Conservation (phyloP, 2,888 invertebrate species). For the Galeopsomyia nigrocyanea region DNA sequence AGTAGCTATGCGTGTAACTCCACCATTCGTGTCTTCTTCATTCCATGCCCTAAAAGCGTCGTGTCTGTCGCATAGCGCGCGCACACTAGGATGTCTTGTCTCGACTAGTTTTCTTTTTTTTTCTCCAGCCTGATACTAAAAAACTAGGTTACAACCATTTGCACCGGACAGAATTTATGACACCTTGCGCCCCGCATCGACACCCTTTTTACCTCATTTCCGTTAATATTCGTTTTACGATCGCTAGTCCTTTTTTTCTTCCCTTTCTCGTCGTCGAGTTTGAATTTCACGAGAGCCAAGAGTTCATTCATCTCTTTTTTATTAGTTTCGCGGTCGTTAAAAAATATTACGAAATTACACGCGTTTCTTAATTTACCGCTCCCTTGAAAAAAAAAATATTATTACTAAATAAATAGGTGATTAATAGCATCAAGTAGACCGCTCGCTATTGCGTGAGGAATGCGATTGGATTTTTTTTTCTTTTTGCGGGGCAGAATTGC, state of each 20-base stretch:
- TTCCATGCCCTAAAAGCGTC: conserved; percentile 34
- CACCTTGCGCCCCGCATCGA: conserved; percentile 5
- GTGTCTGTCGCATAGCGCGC: conserved; percentile 3
- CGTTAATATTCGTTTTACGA: neutral
- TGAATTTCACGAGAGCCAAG: neutral
- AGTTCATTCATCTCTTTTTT: conserved; percentile 1
- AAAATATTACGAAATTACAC: too few species aligned
- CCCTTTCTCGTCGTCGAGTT: too few species aligned
- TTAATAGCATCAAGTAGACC: too few species aligned
- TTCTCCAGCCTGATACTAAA: conserved; percentile 14
- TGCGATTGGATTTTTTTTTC: too few species aligned
- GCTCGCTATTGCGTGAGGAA: too few species aligned
- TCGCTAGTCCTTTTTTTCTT: conserved; percentile 7
- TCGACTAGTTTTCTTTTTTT: neutral
- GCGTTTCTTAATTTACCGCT: too few species aligned
- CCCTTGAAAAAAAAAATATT: too few species aligned
- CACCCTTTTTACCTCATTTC: neutral
- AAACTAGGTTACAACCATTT: conserved; percentile 37
- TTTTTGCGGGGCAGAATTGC: neutral
- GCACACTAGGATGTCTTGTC: conserved; percentile 22
- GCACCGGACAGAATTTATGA: conserved; percentile 18
- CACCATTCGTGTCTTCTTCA: conserved; percentile 28
- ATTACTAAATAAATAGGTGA: too few species aligned
- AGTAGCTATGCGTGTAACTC: conserved; percentile 36
- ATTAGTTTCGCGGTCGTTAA: neutral